Percentiles rank a stretch among this genome's conserved stretches.
phyloP scores from a whole-genome alignment of 2,888 invertebrate genomes.

The Agrypnus murinus region DNA sequence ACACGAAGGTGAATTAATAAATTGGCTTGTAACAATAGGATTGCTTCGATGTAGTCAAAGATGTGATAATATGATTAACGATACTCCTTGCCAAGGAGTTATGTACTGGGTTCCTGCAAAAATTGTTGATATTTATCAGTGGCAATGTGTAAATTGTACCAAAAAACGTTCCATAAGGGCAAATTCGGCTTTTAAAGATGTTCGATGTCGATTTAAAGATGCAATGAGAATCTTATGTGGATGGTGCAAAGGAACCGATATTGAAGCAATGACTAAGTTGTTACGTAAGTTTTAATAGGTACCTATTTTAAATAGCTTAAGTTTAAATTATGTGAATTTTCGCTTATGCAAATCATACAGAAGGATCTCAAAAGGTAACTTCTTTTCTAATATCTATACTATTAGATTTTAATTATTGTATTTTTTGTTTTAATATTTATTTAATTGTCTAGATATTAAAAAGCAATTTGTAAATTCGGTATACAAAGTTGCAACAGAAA shows the following conservation, averaged over 20 bases:
- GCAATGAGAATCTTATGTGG: conserved; percentile 77
- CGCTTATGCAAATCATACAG: conserved; percentile 28
- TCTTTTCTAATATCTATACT: not conserved
- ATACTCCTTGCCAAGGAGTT: conserved; percentile 55
- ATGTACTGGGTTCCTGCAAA: conserved; percentile 73
- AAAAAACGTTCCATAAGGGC: conserved; percentile 72
- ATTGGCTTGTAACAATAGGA: conserved; percentile 73
- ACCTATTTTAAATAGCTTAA: too few relatives aligned
- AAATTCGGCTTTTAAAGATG: conserved; percentile 76
- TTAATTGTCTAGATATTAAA: conserved; percentile 72
- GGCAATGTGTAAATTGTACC: conserved; percentile 72
- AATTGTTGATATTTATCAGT: conserved; percentile 73
- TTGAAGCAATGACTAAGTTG: conserved; percentile 71
- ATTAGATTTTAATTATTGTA: not conserved
- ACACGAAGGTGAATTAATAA: conserved; percentile 73
- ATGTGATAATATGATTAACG: conserved; percentile 65
- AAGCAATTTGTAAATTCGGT: conserved; percentile 74
- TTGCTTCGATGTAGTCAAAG: conserved; percentile 69
- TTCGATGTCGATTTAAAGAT: conserved; percentile 78
- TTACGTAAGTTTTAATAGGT: conserved; percentile 71
- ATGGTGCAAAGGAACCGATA: conserved; percentile 79
- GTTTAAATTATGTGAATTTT: too few relatives aligned
- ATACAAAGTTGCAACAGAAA: conserved; percentile 75
- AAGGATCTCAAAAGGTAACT: conserved; percentile 37
- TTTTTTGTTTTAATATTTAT: conserved; percentile 55